Base-by-base conservation (phyloP, 2,113 vertebrate genomes). In the Heliornis fulica region DNA sequence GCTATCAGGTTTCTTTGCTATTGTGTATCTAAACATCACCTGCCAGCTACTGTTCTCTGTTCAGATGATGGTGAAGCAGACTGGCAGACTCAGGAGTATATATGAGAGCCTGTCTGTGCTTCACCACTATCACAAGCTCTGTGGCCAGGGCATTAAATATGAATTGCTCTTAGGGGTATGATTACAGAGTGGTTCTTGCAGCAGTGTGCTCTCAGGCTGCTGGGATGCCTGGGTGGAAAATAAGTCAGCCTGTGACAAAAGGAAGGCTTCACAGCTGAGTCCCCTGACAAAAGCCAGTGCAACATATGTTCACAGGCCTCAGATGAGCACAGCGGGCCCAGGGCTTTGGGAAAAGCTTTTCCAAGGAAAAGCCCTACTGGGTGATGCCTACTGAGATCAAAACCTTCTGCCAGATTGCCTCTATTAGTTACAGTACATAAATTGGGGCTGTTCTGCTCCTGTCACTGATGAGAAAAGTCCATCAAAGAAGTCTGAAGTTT, bases 31-130 rank as follows among this genome's bases (percentile, higher is more conserved):
- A 15, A 64, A 23, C 23, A 25, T 31, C 21, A 57, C 4, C 7
- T 65, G 21, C 16, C 2, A 0, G 0, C 0, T 14, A 50, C n/a
- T n/a, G 8, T 28, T 63, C 22, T 76, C 61, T 43, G 54, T 50
- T 77, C 72, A 45, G 72, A 45, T 75, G 50, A n/a, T 2, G 10
- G 14, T 5, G 18, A 38, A 6, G 7, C 48, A 64, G 54, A 20
- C n/a, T 78, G 51, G 38, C 40, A 79, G 31, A 32, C 32, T 79
- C 46, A 19, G 57, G 29, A 40, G 50, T 46, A 11, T 14, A 60
- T 0, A 1, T 9, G 18, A 9, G 10, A 89, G 26, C 12, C 4
- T 72, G 68, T 22, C 8, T 83, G 36, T 40, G 14, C 31, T 60
- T 77, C 54, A 65, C 15, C 11, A 0, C 18, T 54, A 26, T 15